Conservation (phyloP, 2,113 vertebrate species). For the Athene noctua region DNA sequence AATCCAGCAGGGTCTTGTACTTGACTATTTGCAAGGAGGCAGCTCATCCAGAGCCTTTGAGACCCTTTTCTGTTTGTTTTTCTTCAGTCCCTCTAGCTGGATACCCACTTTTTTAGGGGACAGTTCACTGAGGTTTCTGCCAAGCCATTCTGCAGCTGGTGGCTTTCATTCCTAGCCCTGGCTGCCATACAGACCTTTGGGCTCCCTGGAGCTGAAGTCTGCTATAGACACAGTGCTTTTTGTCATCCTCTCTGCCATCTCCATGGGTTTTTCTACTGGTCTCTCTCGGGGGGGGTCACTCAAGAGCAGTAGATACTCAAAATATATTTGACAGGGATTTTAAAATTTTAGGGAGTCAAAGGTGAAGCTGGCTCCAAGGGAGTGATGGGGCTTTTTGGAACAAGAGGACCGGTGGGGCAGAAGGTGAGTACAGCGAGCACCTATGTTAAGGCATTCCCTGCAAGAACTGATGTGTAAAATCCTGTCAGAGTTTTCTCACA, state of each 20-base stretch:
- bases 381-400: slow-evolving; percentile 82
- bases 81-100: neutral
- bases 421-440: slow-evolving; percentile 72
- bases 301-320: accelerated
- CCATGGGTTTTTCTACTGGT: neutral
- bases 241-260: neutral
- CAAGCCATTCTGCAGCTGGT: neutral
- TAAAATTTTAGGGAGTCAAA: slow-evolving; percentile 76
- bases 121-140: neutral
- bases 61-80: neutral
- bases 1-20: neutral
- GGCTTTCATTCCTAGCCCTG: neutral
- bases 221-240: neutral
- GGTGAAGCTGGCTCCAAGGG: slow-evolving; percentile 86
- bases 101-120: neutral
- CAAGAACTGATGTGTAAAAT: neutral
- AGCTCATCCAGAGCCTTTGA: neutral
- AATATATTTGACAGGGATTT: neutral
- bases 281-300: accelerated
- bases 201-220: neutral
- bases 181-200: neutral
- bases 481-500: neutral
- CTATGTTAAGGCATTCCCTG: neutral
- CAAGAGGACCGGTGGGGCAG: slow-evolving; percentile 84
- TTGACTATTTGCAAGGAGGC: neutral